Evolutionary conservation across 2,797 vertebrate genomes (phyloP), one percentile per base, ranked within the genome.

Genomic region (Bovichtus diacanthus): DNA sequence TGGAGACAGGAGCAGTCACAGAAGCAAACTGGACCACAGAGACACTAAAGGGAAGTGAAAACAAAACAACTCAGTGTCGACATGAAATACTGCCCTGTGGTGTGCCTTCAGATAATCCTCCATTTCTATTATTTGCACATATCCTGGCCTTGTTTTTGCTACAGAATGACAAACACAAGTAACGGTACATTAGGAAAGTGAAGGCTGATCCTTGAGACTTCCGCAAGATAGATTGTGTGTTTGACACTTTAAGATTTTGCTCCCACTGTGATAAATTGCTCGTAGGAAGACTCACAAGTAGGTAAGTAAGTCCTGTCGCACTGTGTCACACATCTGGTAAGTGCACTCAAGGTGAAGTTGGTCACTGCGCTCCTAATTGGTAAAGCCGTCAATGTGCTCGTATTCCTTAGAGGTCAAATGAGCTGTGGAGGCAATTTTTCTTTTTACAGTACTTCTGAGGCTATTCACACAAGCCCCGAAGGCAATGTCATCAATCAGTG

Each of bases 121-220:
- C 87, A 64, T 85, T 89, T 82, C 90, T 89, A 87, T 90, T 87
- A 91, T 92, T 89, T 83, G 80, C 83, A 90, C 83, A 88, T 85
- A 89, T 88, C 88, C 90, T 92, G 89, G 86, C 87, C 90, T 91
- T 91, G 89, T 90, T 89, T 85, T 86, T 29, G 64, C 68, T 61
- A 29, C 76, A 49, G 80, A 73, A 50, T 78, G 87, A 90, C 78
- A 89, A 91, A 92, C 88, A 86, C 59, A 38, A 82, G 89, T 59
- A 81, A 80, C 29, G 71, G 70, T 47, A 78, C 87, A 86, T 88
- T 84, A 91, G 84, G 21, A 23, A 54, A 60, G 70, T 63, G 72
- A 82, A 68, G 70, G 71, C 70, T 65, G 84, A 89, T 89, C 86
- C 83, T 81, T 82, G 88, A 82, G 81, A 90, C 86, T 43, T 73